Percentiles rank a stretch among this genome's conserved stretches.
These are phyloP conservation scores for Rhamnusium bicolor DNA, from an alignment of 2,888 invertebrate species.

Conservation along the genomic window DNA sequence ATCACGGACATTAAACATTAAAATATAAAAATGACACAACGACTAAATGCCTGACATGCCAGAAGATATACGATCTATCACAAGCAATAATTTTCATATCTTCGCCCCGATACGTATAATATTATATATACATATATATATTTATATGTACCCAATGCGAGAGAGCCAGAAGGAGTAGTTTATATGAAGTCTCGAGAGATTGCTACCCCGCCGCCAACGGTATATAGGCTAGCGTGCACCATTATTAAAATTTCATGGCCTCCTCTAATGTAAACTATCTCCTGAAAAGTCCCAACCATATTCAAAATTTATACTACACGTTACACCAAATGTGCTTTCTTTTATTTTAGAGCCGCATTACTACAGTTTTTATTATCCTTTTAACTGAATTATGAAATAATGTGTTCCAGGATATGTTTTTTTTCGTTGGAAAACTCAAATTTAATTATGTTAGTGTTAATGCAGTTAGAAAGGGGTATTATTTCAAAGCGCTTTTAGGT, in stretches of 20 bases:
- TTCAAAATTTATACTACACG: conserved; percentile 56
- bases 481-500: conserved; percentile 32
- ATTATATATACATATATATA: conserved; percentile 25
- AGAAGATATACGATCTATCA: conserved; percentile 41
- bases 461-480: conserved; percentile 29
- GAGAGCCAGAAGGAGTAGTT: conserved; percentile 44
- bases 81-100: conserved; percentile 44
- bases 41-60: conserved; percentile 19
- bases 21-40: conserved; percentile 33
- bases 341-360: conserved; percentile 34
- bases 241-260: conserved; percentile 61
- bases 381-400: conserved; percentile 34
- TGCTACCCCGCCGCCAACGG: conserved; percentile 38
- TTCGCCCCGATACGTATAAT: conserved; percentile 41
- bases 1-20: conserved; percentile 38
- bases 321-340: conserved; percentile 34
- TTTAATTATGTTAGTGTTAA: conserved; percentile 29
- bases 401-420: not conserved
- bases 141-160: conserved; percentile 22
- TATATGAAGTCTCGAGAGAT: conserved; percentile 49
- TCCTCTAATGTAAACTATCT: conserved; percentile 60
- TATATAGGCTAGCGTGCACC: conserved; percentile 50
- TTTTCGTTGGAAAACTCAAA: conserved; percentile 23
- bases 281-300: conserved; percentile 56
- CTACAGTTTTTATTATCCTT: conserved; percentile 37